These are phyloP conservation scores for Presbytis comata DNA, from an alignment of 2,797 vertebrate species.

Conservation along the genomic window DNA sequence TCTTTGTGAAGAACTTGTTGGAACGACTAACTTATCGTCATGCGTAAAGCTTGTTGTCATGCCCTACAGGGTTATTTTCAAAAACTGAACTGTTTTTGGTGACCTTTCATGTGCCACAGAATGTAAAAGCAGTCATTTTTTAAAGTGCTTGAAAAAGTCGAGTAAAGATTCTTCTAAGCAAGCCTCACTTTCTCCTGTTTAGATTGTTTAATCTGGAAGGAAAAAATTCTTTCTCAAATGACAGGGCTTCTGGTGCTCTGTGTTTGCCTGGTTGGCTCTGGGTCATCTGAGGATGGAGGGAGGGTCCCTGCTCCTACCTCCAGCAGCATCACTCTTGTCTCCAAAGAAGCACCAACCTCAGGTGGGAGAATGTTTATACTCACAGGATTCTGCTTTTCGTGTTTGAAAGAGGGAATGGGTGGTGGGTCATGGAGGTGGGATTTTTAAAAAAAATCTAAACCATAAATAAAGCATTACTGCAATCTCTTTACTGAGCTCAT, in stretches of 20 bases:
- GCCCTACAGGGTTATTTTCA: not conserved
- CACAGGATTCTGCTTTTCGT: constrained; percentile 55
- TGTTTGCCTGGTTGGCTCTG: constrained; percentile 49
- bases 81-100: not conserved
- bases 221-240: constrained; percentile 23
- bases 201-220: constrained; percentile 67
- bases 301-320: constrained; percentile 2
- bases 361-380: constrained; percentile 56
- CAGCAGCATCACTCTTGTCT: not conserved
- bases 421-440: not conserved
- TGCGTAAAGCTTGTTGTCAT: not conserved
- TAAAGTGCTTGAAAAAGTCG: constrained; percentile 54
- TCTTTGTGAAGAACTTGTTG: not conserved
- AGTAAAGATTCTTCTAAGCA: constrained; percentile 56
- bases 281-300: not conserved
- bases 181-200: constrained; percentile 67
- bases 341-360: not conserved
- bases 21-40: not conserved
- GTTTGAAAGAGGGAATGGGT: not conserved
- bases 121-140: constrained; percentile 61
- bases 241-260: constrained; percentile 46
- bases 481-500: constrained; percentile 66
- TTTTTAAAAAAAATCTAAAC: constrained; percentile 39
- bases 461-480: constrained; percentile 49
- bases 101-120: not conserved